Percentiles rank a stretch among this genome's conserved stretches.
Evolutionary conservation across 2,113 vertebrate species (phyloP).

Genomic region (Phaethornis superciliosus): DNA sequence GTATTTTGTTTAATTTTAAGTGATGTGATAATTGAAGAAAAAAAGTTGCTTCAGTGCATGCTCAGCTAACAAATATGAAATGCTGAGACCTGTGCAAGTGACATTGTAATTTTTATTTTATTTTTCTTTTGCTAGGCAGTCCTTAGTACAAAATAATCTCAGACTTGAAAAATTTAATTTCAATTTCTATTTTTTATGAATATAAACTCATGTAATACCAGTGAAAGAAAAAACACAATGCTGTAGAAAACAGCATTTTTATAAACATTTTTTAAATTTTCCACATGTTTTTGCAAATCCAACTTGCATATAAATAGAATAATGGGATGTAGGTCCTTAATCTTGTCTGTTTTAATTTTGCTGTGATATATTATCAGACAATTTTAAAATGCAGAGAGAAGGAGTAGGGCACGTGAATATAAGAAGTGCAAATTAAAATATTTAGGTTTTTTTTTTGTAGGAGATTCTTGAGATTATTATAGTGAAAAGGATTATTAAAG

Average conservation of each 20-base stretch:
- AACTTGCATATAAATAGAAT: not conserved
- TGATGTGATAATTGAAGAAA: not conserved
- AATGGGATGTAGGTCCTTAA: not conserved
- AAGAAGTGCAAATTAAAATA: not conserved
- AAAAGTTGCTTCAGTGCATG: rapidly evolving
- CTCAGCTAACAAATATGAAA: not conserved
- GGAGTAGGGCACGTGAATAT: rapidly evolving
- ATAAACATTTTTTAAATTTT: not conserved
- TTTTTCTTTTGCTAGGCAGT: not conserved
- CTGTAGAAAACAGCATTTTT: not conserved
- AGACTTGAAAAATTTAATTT: not conserved
- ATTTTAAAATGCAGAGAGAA: not conserved
- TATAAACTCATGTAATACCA: rapidly evolving
- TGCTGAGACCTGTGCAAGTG: not conserved
- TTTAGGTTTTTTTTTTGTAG: not conserved
- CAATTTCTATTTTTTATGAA: not conserved
- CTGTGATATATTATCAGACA: not conserved
- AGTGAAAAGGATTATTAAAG: not conserved
- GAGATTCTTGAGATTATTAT: not conserved
- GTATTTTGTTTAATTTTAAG: not conserved
- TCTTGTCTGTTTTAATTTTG: not conserved
- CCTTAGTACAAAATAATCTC: not conserved
- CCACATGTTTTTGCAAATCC: not conserved
- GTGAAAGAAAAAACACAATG: not conserved
- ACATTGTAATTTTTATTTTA: not conserved